Base-by-base conservation (phyloP, 2,113 vertebrate species). In the Ellobius talpinus region DNA sequence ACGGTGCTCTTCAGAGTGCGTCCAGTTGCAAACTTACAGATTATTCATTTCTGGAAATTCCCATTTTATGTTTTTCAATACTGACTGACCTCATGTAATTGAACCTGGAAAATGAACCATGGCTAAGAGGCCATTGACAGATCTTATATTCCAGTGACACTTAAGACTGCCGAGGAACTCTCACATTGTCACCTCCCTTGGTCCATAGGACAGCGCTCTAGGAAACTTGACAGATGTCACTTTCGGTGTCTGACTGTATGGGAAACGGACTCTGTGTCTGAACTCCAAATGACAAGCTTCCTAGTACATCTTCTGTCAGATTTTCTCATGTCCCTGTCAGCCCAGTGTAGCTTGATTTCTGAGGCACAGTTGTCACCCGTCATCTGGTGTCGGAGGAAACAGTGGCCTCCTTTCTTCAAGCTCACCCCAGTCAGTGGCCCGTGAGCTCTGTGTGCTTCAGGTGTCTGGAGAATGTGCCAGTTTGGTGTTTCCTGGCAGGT, bases 281-380 rank as follows among this genome's bases (percentile, higher is more conserved):
- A 21, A 61, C 42, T 65, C 7, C 12, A 66, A 45, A 55, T 73
- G 77, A 84, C 36, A 23, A 13, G 65, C 23, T 89, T 92, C 33
- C n/a, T 85, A 1, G 39, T 47, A 70, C 0, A 7, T 65, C 14
- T 55, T 3, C 24, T 23, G 14, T 47, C 21, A 16, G 4, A 0
- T 91, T 79, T 63, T 14, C 50, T 52, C 12, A 2, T 16, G 24
- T 10, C 33, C 10, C 12, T 74, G 87, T 66, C 11, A 55, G 52
- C 4, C 91, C 33, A 8, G 5, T 0, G 7, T n/a, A 47, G 7
- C 39, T 47, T 55, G 29, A 3, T 90, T 23, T 70, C 3, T 14
- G 47, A 91, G 45, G 4, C 23, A 6, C 58, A 36, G 36, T 63
- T 19, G 36, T 81, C 45, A 87, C 79, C 45, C 4, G n/a, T 13